Base-by-base conservation (phyloP, 2,113 vertebrate species). In the Pelecanoides urinatrix region DNA sequence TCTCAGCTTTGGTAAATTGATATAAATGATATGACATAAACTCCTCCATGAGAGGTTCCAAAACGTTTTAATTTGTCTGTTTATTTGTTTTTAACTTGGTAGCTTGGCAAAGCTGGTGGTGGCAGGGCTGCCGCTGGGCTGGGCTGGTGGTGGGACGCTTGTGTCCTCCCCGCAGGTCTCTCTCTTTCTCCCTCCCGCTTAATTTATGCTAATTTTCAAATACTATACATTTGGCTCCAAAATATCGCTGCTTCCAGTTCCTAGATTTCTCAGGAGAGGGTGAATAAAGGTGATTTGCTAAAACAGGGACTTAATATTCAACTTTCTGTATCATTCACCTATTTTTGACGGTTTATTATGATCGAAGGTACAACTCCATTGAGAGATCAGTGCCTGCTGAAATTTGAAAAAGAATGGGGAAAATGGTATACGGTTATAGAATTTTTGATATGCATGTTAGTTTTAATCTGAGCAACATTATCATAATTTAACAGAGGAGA, bases 1-100 rank as follows among this genome's bases (percentile, higher is more conserved):
- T n/a, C 55, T 63, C 42, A 27, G 49, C 42, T 80, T 72, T 16
- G 44, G 29, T 13, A 47, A 42, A 59, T 3, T 15, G 30, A 17
- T 25, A 27, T 3, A 42, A 53, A 47, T 0, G 11, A 7, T 40
- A 14, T 0, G 40, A 30, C 15, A 23, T 0, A 7, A 71, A 29
- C 27, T 62, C 71, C 21, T 16, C 32, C 36, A 5, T 3, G 50
- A 36, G 56, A 49, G 17, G 5, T 4, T 30, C 55, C 55, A 7
- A 42, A 68, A 20, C 0, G 6, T 13, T 62, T n/a, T 7, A 4
- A 23, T 62, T 74, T 55, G 32, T 29, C 20, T 32, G 10, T 50
- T 34, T 34, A 1, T 44, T 45, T 29, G 34, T 4, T 76, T 55
- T n/a, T 25, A 55, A 16, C 19, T 22, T 3, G n/a, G 38, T 3